Percentiles rank a stretch among this genome's conserved stretches.
phyloP scores from a whole-genome alignment of 2,797 vertebrate genomes.

The Hemitrygon akajei region DNA sequence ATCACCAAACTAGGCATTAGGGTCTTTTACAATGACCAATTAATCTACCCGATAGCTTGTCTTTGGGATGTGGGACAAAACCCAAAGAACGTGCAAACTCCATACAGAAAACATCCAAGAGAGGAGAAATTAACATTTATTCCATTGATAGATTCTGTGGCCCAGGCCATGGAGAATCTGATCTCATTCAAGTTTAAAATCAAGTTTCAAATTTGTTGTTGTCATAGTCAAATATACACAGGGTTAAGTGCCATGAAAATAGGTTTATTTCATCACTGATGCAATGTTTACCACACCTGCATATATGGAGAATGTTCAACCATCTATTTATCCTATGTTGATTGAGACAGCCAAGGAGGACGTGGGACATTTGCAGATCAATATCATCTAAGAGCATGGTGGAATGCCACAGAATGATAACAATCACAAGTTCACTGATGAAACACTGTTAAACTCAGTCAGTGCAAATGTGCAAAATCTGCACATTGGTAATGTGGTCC shows the following conservation, averaged over 20 bases:
- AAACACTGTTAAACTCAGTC: background rate
- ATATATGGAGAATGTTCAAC: background rate
- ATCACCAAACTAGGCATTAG: no score
- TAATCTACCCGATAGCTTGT: no score
- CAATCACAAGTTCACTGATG: background rate
- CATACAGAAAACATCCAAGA: background rate
- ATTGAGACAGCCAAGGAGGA: background rate
- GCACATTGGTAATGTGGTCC: background rate
- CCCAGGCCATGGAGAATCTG: background rate
- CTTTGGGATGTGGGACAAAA: no score
- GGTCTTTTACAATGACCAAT: no score
- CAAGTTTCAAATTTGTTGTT: no score
- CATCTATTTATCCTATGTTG: background rate
- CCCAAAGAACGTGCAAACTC: no score
- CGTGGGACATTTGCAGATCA: background rate
- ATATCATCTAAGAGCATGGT: background rate
- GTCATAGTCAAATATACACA: no score
- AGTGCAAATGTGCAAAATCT: slow-evolving; percentile 10
- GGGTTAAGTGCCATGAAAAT: no score
- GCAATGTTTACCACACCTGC: background rate
- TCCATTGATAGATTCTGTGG: background rate
- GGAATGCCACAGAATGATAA: background rate
- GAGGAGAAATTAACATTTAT: background rate
- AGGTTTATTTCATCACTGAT: no score
- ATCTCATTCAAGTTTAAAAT: background rate